These are phyloP conservation scores for Peromyscus attwateri DNA, from an alignment of 2,797 vertebrate genomes.

Conservation along the genomic window DNA sequence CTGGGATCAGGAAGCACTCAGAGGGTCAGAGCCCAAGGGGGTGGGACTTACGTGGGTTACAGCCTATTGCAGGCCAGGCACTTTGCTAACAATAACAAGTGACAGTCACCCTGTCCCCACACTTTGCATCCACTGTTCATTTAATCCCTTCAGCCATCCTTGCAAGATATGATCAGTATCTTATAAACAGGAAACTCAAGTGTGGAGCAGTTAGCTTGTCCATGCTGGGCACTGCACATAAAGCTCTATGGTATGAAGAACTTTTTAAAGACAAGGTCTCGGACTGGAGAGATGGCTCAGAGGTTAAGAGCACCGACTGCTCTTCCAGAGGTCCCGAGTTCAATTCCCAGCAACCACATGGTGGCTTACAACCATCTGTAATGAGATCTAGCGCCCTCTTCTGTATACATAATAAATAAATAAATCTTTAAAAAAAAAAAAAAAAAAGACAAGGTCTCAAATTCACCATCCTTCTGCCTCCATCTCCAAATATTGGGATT, in stretches of 20 bases:
- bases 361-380: no score
- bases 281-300: no score
- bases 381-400: no score
- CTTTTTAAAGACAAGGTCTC: background rate
- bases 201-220: background rate
- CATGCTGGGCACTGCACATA: background rate
- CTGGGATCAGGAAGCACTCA: background rate
- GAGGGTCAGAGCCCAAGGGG: background rate
- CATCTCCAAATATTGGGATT: background rate
- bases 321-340: no score
- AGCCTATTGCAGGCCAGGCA: background rate
- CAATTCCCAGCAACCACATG: no score
- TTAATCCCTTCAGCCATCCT: background rate
- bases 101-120: background rate
- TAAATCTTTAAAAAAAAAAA: no score
- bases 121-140: background rate
- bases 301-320: no score
- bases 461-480: background rate
- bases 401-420: no score
- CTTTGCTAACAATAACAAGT: background rate
- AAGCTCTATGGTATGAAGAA: background rate
- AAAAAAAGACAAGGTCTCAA: background rate
- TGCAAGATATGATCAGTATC: background rate
- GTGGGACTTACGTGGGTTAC: background rate
- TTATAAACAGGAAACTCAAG: background rate